Evolutionary conservation across 2,113 vertebrate genomes (phyloP).

Genomic region (Stegostoma tigrinum): DNA sequence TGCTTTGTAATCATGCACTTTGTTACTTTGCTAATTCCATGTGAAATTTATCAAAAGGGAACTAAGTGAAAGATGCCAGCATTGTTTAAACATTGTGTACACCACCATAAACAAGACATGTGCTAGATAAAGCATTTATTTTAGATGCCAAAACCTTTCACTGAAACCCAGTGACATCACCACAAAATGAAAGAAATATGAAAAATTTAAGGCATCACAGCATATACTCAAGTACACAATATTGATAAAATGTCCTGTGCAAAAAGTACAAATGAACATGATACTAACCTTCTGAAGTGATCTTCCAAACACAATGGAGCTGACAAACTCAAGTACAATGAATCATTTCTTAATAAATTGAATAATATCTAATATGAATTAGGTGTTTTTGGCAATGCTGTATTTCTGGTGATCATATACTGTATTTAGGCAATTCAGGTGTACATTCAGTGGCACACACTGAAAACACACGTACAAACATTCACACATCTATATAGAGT

Average conservation of each 20-base stretch:
- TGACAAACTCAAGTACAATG: not conserved
- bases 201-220: slow-evolving; percentile 36
- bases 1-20: not conserved
- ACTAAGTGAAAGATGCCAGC: not conserved
- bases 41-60: not conserved
- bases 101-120: not conserved
- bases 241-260: slow-evolving; percentile 28
- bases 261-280: slow-evolving; percentile 4
- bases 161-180: slow-evolving; percentile 32
- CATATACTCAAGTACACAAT: slow-evolving; percentile 24
- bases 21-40: not conserved
- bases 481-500: slow-evolving; percentile 1
- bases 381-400: slow-evolving; percentile 37
- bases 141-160: slow-evolving; percentile 33
- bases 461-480: slow-evolving; percentile 21
- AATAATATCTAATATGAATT: not conserved
- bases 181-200: slow-evolving; percentile 29
- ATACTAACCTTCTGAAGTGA: not conserved
- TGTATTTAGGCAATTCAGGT: slow-evolving; percentile 32
- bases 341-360: not conserved
- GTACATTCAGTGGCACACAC: slow-evolving; percentile 33
- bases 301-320: not conserved
- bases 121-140: slow-evolving; percentile 34
- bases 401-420: slow-evolving; percentile 33
- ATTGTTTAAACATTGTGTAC: not conserved